Base-by-base conservation (phyloP, 1,140 invertebrate species). In the Bombus confusus region DNA sequence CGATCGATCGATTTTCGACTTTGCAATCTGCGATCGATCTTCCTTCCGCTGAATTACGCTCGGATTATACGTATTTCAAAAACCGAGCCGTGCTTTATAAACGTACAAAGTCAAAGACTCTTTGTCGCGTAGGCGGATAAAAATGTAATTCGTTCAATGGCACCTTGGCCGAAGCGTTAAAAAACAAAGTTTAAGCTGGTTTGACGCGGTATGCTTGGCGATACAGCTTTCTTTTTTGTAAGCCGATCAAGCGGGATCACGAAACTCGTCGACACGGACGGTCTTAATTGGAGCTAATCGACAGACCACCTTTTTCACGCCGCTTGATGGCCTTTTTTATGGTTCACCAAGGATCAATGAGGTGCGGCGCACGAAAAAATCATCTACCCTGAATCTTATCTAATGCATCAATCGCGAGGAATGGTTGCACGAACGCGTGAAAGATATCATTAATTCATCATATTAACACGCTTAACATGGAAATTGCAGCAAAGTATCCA, bases 201-300 rank as follows among this genome's bases (percentile, higher is more conserved):
- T 72, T 18, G 18, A 0, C 9, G 31, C 1, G 22, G 47, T 52
- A 34, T 74, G 47, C 47, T 52, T 52, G 18, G 0, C 18, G 18
- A 22, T 52, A 52, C 47, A 18, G 8, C n/a, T 43, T 59, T 43
- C 18, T 59, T 62, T 72, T 73, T 31, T 37, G 13, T 10, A 34
- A 31, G 31, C 43, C 57, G 47, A 72, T 64, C 34, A 52, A 47
- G 28, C 31, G n/a, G 39, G 8, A 75, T 68, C 80, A 37, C 59
- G 62, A 83, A 52, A 68, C 34, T 47, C 59, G 39, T n/a, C 81
- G 73, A 76, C 81, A 47, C 41, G 47, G 62, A 57, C 73, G 41
- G 18, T 68, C 73, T 77, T 83, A 83, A 83, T 83, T 83, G 81
- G 39, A 68, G 62, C 73, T 77, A 83, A 83, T 83, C 68, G 81